Evolutionary conservation across 30 jellyfish, hydroid and myxozoan species (phyloP).

Genomic region (Aurelia sp.): DNA sequence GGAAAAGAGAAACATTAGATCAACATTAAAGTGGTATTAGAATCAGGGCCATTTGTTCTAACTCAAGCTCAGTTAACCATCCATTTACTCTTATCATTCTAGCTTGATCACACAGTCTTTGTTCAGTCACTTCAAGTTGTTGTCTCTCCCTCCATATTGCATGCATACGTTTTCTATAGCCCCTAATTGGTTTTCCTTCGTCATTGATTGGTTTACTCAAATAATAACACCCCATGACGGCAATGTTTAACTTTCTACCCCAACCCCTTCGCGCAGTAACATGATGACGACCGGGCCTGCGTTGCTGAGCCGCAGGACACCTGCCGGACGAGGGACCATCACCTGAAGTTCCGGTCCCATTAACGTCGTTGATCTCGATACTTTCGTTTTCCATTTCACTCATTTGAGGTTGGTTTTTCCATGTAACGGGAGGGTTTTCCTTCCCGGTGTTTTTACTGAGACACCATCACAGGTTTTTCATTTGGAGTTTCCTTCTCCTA

Average conservation of each 20-base stretch:
- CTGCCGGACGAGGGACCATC: constrained; percentile 65
- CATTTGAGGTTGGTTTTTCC: no score
- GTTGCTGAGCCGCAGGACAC: constrained; percentile 50
- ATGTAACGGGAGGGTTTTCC: no score
- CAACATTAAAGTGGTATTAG: background rate
- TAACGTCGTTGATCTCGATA: background rate
- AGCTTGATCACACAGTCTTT: no score
- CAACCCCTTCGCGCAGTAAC: constrained; percentile 32
- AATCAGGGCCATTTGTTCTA: background rate
- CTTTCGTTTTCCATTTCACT: constrained; percentile 18
- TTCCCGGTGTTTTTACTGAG: no score
- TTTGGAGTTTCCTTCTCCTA: background rate
- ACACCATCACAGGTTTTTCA: no score
- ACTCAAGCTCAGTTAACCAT: constrained; percentile 44
- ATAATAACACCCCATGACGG: background rate
- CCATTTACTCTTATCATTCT: constrained; percentile 20
- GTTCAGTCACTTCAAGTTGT: no score
- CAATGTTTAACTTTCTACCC: constrained; percentile 22
- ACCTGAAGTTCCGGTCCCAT: constrained; percentile 38
- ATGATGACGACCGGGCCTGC: constrained; percentile 40
- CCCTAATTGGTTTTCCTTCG: background rate
- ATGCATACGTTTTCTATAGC: no score
- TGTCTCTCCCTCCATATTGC: no score
- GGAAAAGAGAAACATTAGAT: background rate
- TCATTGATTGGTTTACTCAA: background rate